Evolutionary conservation across 2,888 invertebrate species (phyloP), one percentile per base, ranked within the genome.

Genomic region (Drosophila nigricruria): DNA sequence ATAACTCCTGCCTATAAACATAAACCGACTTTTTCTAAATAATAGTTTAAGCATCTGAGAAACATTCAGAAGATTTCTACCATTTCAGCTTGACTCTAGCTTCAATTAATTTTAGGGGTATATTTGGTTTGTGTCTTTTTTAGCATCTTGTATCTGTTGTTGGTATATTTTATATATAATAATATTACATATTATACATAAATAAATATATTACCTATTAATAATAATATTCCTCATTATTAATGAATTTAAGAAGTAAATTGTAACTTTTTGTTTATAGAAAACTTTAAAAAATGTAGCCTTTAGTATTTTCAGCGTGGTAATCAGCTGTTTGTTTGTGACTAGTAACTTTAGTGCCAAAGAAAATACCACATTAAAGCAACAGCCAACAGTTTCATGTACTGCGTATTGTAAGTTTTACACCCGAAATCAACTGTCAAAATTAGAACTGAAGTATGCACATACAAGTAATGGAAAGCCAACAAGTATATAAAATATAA

Each of bases 1-100:
- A 70, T 30, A 43, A 38, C 3, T 27, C n/a, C 32, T 25, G 30
- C 34, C 25, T 49, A 43, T 14, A 59, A 38, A 63, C 32, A 6
- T 30, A 30, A 49, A 30, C 8, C 4, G 5, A 20, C 18, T 32
- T 12, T 18, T 49, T 27, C 1, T 30, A 10, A 47, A 47, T 30
- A 25, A 16, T 10, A 45, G 16, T n/a, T 27, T 20, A 14, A 43
- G 20, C 20, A 12, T 14, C 12, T 43, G 8, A 23, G 1, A 10
- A 18, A 18, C 2, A 52, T 52, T 23, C 20, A 4, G 5, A 54
- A 18, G 23, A 20, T 25, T 1, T n/a, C 16, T 25, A 27, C 4
- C 1, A 38, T 25, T 27, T 0, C n/a, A 38, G 2, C 8, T 53
- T 16, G 3, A 4, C 5, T 25, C 9, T 10, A 38, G 18, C n/a